Percentiles rank a stretch among this genome's conserved stretches.
Evolutionary conservation across 2,797 vertebrate species (phyloP).

Genomic region (Anableps anableps): DNA sequence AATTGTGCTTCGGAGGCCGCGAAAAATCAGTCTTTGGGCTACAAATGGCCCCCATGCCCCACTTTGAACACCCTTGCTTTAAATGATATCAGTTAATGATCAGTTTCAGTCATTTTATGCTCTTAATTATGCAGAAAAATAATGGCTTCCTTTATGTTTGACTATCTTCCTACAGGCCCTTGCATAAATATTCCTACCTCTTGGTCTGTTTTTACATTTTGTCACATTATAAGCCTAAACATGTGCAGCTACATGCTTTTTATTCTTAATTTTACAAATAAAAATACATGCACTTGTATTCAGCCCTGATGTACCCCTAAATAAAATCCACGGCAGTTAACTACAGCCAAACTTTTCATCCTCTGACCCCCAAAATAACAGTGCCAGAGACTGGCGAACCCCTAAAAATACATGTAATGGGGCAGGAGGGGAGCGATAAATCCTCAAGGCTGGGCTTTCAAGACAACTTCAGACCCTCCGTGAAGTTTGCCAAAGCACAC

Average conservation of each 20-base stretch:
- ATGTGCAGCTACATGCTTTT: too few relatives aligned
- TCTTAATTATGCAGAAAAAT: conserved; percentile 5
- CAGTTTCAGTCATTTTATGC: conserved; percentile 52
- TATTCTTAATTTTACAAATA: conserved; percentile 13
- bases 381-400: too few relatives aligned
- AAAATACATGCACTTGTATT: background rate
- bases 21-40: too few relatives aligned
- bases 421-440: conserved; percentile 38
- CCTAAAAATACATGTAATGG: too few relatives aligned
- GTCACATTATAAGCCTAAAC: too few relatives aligned
- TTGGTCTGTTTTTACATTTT: too few relatives aligned
- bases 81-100: background rate
- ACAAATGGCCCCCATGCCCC: too few relatives aligned
- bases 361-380: too few relatives aligned
- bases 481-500: conserved; percentile 72
- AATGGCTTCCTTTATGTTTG: background rate
- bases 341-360: too few relatives aligned
- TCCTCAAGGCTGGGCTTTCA: conserved; percentile 69
- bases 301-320: background rate
- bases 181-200: too few relatives aligned
- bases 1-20: too few relatives aligned
- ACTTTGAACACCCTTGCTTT: too few relatives aligned
- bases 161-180: background rate
- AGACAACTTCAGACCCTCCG: conserved; percentile 56
- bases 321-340: background rate